These are phyloP conservation scores for Rhea pennata DNA, from an alignment of 2,113 vertebrate genomes.

Conservation along the genomic window DNA sequence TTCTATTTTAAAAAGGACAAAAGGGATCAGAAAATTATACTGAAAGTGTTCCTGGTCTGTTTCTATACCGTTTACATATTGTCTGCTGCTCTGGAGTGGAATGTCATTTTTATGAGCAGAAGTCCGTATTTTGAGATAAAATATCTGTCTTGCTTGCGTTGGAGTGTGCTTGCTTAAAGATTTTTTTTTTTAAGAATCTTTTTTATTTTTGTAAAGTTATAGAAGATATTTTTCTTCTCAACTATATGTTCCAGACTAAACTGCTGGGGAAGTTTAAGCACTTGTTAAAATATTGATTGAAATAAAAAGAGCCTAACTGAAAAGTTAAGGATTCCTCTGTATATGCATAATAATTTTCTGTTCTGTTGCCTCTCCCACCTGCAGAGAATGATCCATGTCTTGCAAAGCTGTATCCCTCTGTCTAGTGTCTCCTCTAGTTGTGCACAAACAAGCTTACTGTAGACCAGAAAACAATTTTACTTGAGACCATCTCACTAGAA, in stretches of 20 bases:
- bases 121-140: not conserved
- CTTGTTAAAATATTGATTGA: constrained; percentile 60
- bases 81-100: constrained; percentile 1
- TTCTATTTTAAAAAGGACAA: not conserved
- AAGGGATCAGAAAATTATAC: constrained; percentile 19
- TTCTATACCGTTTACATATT: not conserved
- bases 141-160: not conserved
- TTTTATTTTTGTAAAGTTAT: constrained; percentile 68
- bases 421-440: not conserved
- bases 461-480: not conserved
- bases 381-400: not conserved
- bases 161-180: constrained; percentile 1
- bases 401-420: not conserved
- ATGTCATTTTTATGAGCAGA: constrained; percentile 7
- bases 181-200: not conserved
- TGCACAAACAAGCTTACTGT: not conserved
- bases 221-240: constrained; percentile 57
- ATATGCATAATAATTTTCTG: not conserved
- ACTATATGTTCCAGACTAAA: constrained; percentile 45
- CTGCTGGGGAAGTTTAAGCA: constrained; percentile 56
- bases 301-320: constrained; percentile 52
- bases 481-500: not conserved
- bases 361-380: not conserved
- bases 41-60: not conserved
- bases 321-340: not conserved